Evolutionary conservation across 2,888 invertebrate genomes (phyloP), one percentile per base, ranked within the genome.

Genomic region (Odontocolon sp.): DNA sequence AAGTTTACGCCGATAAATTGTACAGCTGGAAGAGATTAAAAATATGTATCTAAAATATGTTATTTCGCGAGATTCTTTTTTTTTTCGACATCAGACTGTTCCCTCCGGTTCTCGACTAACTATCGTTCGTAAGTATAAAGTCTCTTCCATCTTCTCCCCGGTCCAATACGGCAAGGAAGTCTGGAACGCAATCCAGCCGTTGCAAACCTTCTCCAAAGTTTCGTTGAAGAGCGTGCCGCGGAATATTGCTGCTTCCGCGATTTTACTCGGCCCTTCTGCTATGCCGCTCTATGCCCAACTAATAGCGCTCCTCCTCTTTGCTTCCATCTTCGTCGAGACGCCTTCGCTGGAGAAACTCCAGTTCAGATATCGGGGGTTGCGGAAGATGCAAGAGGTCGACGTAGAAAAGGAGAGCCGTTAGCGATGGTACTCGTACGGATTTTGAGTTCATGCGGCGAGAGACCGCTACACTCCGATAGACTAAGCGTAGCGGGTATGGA

Each of bases 191-290:
- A 63, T 74, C 56, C 21, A 16, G 54, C 45, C 11, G 45, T 66
- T 11, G 33, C 42, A 21, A 28, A n/a, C 40, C 64, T 57, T 50
- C 47, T n/a, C 14, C 52, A 40, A 71, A 66, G 54, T 77, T 77
- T 42, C 26, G 52, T 21, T 28, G 42, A 61, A 71, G 67, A 61
- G 47, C 56, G 11, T n/a, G 66, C 52, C 59, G 21, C 28, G 57
- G 67, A 71, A 77, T 77, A 77, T 72, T 63, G 71, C 77, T 50
- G 71, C 67, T 63, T 50, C 57, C 67, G 67, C 71, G 67, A 71
- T 77, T 77, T 68, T 56, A 77, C 66, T 63, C 42, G 50, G 26
- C 16, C 52, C 45, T 45, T 45, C 16, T 36, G 28, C 40, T 28
- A 50, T 57, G 21, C 42, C 36, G n/a, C 59, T 47, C 8, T 54